These are phyloP conservation scores for Hypothenemus hampei DNA, from an alignment of 1,140 invertebrate genomes.

Conservation along the genomic window DNA sequence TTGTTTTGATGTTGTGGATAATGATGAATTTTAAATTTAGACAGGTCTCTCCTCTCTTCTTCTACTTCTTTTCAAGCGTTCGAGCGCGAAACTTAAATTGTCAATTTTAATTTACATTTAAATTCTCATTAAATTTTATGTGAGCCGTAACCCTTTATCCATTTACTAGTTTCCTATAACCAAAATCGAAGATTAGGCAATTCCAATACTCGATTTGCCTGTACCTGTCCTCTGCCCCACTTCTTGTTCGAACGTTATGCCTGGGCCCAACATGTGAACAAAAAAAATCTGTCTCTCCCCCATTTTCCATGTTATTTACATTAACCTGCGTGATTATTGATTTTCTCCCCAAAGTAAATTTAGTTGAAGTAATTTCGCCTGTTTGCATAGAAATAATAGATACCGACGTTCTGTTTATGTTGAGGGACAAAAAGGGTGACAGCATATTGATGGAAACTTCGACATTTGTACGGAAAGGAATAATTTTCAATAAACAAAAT, in stretches of 20 bases:
- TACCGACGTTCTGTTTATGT: constrained; percentile 3
- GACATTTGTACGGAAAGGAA: no score
- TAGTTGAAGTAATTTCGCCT: constrained; percentile 18
- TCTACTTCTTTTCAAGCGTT: constrained; percentile 24
- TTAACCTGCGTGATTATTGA: constrained; percentile 21
- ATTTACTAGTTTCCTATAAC: no score
- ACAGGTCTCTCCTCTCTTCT: constrained; percentile 16
- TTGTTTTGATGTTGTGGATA: constrained; percentile 30
- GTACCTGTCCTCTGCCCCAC: not conserved
- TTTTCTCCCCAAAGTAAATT: constrained; percentile 18
- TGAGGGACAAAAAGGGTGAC: not conserved
- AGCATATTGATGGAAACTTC: no score
- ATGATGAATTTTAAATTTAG: constrained; percentile 31
- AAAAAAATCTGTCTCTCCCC: constrained; percentile 14
- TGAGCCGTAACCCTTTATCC: no score
- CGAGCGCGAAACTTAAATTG: constrained; percentile 23
- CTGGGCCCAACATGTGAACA: not conserved
- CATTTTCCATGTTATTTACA: constrained; percentile 17
- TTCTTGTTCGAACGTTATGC: constrained; percentile 5
- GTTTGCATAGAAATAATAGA: constrained; percentile 23
- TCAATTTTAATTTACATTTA: constrained; percentile 30
- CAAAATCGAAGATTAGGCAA: no score
- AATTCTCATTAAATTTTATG: constrained; percentile 16
- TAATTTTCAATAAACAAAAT: no score
- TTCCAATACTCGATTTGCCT: no score